Conservation (phyloP, 2,888 invertebrate genomes). For the Macropis europaea region DNA sequence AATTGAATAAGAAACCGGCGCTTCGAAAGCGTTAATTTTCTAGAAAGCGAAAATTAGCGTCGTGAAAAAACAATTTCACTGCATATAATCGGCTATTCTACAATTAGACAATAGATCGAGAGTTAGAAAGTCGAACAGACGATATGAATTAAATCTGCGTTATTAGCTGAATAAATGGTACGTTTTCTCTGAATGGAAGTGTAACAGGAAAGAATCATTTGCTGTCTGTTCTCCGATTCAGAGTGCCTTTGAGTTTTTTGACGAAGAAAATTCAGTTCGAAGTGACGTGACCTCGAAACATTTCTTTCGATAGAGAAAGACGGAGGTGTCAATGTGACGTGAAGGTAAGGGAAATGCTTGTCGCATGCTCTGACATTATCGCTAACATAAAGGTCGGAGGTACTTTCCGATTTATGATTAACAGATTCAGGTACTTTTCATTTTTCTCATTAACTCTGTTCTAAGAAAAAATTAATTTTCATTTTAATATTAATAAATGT, state of each 20-base stretch:
- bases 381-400: constrained; percentile 22
- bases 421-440: not conserved
- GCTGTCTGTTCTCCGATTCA: not conserved
- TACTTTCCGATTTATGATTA: constrained; percentile 18
- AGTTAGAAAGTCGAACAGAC: no score
- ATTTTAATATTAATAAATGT: no score
- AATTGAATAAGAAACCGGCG: no score
- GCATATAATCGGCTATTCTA: no score
- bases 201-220: not conserved
- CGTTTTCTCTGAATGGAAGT: not conserved
- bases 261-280: not conserved
- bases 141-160: not conserved
- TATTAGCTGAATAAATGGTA: not conserved
- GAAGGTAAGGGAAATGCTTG: constrained; percentile 7
- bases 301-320: constrained; percentile 23
- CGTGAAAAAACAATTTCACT: no score
- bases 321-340: not conserved
- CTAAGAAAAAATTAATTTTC: no score
- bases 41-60: no score
- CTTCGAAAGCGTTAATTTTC: no score
- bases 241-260: not conserved
- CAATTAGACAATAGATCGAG: no score
- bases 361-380: constrained; percentile 36
- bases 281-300: constrained; percentile 19
- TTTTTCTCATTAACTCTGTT: not conserved